Evolutionary conservation across 1,140 invertebrate genomes (phyloP).

Genomic region (Lethocerus indicus): DNA sequence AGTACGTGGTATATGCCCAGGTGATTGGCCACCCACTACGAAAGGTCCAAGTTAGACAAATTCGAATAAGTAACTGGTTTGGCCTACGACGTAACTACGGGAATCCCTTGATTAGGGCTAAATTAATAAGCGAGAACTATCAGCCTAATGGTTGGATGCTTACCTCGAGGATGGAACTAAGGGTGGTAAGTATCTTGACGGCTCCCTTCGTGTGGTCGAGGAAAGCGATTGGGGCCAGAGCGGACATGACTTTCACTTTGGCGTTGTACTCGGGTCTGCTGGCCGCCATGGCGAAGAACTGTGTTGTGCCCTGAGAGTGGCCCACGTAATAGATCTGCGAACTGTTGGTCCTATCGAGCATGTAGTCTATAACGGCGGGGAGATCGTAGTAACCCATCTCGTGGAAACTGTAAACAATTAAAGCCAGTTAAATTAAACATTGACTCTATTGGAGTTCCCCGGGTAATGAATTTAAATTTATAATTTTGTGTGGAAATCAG

Average conservation of each 20-base stretch:
- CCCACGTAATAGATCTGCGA: conserved; percentile 32
- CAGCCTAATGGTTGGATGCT: conserved; percentile 1
- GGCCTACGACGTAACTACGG: not conserved
- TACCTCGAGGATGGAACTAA: conserved; percentile 18
- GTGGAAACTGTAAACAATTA: conserved; percentile 30
- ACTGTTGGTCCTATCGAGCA: conserved; percentile 31
- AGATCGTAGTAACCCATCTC: conserved; percentile 46
- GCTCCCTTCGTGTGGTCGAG: conserved; percentile 6
- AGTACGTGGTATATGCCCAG: conserved; percentile 36
- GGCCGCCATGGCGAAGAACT: conserved; percentile 31
- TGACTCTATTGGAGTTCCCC: too few species aligned
- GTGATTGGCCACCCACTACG: conserved; percentile 22
- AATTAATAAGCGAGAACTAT: not conserved
- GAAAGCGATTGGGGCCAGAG: conserved; percentile 28
- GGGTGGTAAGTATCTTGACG: not conserved
- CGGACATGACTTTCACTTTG: conserved; percentile 26
- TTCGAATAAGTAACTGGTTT: not conserved
- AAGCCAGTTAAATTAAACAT: too few species aligned
- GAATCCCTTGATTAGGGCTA: conserved; percentile 10
- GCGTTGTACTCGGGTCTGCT: conserved; percentile 32
- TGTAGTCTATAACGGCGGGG: conserved; percentile 39
- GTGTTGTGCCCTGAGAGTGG: conserved; percentile 43
- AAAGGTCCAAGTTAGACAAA: conserved; percentile 13
- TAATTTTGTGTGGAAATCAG: too few species aligned
- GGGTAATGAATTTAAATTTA: too few species aligned